Evolutionary conservation across 1,140 invertebrate genomes (phyloP), one percentile per base, ranked within the genome.

Genomic region (Nephila pilipes): DNA sequence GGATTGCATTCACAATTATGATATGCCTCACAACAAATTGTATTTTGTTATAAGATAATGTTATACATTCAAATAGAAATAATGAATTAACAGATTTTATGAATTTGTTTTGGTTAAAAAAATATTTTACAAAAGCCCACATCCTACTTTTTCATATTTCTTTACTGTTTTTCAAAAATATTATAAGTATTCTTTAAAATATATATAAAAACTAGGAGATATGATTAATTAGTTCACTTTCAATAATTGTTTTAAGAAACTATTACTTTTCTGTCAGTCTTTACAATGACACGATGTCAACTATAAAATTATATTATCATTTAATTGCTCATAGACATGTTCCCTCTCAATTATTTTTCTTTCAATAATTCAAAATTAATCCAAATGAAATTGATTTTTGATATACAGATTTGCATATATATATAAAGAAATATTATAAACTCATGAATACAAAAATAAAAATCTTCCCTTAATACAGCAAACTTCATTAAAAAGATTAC

Each of bases 31-130:
- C 69, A 32, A 75, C 18, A 20, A 60, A 22, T 60, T 60, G 16
- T 4, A 5, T 22, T 60, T 32, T 75, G 69, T 18, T 69, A 32
- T 36, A 75, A 10, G 32, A 75, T 36, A 75, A 25, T 32, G 14
- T 5, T 75, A 75, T 32, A 75, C 22, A 75, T 75, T 29, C 69
- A 36, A 32, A 75, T 75, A 75, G 25, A 75, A 75, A 75, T 75
- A 36, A 75, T 75, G 69, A 75, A 32, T 16, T 32, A 20, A 60
- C 5, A 20, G 1, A 20, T 18, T 60, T 60, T 60, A 75, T 32
- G 25, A 65, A 29, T 29, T 75, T 36, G 4, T 60, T 75, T 36
- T 75, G 69, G 29, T 36, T 32, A 75, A 32, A 75, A 75, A 65
- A 14, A 32, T 29, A 36, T 75, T 32, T 75, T 75, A 75, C 29